Base-by-base conservation (phyloP, 2,113 vertebrate genomes). In the Ptyas mucosa region DNA sequence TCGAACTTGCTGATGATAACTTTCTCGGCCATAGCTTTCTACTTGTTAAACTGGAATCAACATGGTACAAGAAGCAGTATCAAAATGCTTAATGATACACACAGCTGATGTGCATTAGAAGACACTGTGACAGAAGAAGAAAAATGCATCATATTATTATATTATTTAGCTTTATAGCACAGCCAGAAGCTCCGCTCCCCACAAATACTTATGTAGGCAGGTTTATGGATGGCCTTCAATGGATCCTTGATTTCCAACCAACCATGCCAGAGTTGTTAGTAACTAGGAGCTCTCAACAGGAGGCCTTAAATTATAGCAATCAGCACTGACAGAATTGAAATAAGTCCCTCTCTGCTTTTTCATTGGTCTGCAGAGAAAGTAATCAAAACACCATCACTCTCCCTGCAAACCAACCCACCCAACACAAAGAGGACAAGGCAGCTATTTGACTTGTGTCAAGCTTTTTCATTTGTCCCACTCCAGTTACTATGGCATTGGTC, bases 381-480 rank as follows among this genome's bases (percentile, higher is more conserved):
- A 1, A 75, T 53, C 8, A 86, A 87, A 94, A 14, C 18, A 0
- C 15, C 43, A 12, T 85, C 75, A 0, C 55, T 29, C 29, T 87
- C 88, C 75, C 46, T 52, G 54, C 88, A 7, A 5, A 86, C 6
- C 46, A 91, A 64, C 51, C 75, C 55, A 88, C 90, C 86, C 55
- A 90, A 91, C 54, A 61, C 0, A 0, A 21, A 52, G 10, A 87
- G 39, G 86, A 90, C 85, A 93, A 88, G 55, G 34, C 2, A 0
- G 53, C 29, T 55, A 81, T 94, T 89, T 58, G 39, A 91, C 94
- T 69, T 92, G 90, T 91, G 85, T 91, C 90, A 75, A 92, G 95
- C 88, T 93, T 58, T 94, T 92, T 93, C 87, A 93, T 93, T 93
- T 94, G 95, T 91, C 92, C 95, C 92, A 89, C 61, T 95, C 92